Evolutionary conservation across 2,888 invertebrate genomes (phyloP), one percentile per base, ranked within the genome.

Genomic region (Andrena bicolor): DNA sequence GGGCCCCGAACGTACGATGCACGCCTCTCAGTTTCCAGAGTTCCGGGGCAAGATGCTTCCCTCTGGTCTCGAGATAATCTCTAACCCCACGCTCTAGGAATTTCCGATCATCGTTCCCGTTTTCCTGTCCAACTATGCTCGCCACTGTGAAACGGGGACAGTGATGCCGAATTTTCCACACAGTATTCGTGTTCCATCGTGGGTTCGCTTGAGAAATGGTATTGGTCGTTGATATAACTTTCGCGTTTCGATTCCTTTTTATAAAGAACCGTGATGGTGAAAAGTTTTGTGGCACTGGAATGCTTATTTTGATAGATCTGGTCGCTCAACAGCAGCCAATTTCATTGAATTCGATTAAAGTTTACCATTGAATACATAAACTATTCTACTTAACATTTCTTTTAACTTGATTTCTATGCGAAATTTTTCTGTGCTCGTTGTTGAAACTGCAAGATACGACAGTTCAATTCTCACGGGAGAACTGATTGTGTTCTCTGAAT

Each of bases 91-190:
- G 72, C 79, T 61, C 66, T 69, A 63, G 82, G 78, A 78, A 83
- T 82, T 82, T 74, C 77, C 83, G 73, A 77, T 82, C 82, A 83
- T 82, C 79, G 78, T 76, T 76, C 79, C 35, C 83, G 79, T 76
- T 82, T 82, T 66, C 74, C 69, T 64, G 66, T 49, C 64, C 73
- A 49, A 69, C 72, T 64, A 68, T 58, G 70, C 56, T 20, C 80
- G n/a, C 49, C 72, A 16, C 49, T n/a, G 49, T 6, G 28, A 74
- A 74, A 58, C 49, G 32, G 49, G 64, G 32, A 65, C 68, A 48
- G 61, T 56, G 41, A 56, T 72, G 41, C n/a, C 56, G 10, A 66
- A 61, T 66, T 80, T 75, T 75, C 30, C 72, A 8, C 16, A 4
- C 41, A 5, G 48, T 48, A 32, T 66, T 16, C 1, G 16, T 65